A percentile compares a stretch with the other conserved stretches of the same genome.
Evolutionary conservation across 2,888 invertebrate genomes (phyloP).

Genomic region (Ashinkailepas kermadecensis): DNA sequence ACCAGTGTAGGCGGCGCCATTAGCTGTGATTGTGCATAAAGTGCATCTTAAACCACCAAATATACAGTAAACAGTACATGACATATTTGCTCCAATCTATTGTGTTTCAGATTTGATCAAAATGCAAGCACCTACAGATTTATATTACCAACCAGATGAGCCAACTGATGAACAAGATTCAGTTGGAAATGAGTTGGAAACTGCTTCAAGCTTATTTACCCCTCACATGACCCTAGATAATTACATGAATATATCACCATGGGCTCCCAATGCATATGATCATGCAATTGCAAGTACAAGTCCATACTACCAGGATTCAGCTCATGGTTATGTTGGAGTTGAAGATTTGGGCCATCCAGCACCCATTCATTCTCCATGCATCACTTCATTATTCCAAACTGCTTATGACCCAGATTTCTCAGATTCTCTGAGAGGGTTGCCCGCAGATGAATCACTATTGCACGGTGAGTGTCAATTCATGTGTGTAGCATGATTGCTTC

Average conservation of each 20-base stretch:
- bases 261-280: not conserved
- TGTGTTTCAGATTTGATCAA: no score
- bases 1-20: no score
- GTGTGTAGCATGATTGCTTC: not conserved
- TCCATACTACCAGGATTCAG: not conserved
- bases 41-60: no score
- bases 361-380: not conserved
- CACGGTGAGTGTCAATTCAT: not conserved
- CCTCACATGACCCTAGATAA: not conserved
- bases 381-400: not conserved
- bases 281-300: not conserved
- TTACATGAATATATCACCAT: not conserved
- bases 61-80: no score
- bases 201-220: not conserved
- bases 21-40: no score
- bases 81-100: no score
- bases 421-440: not conserved
- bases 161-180: not conserved
- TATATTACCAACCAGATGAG: no score
- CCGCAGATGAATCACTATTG: not conserved
- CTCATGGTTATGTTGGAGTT: not conserved
- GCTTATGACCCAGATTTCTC: not conserved
- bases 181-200: not conserved
- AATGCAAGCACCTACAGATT: no score
- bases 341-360: not conserved